Percentiles rank a stretch among this genome's conserved stretches.
Conservation (phyloP, 2,888 invertebrate genomes). For the Nysson spinosus region DNA sequence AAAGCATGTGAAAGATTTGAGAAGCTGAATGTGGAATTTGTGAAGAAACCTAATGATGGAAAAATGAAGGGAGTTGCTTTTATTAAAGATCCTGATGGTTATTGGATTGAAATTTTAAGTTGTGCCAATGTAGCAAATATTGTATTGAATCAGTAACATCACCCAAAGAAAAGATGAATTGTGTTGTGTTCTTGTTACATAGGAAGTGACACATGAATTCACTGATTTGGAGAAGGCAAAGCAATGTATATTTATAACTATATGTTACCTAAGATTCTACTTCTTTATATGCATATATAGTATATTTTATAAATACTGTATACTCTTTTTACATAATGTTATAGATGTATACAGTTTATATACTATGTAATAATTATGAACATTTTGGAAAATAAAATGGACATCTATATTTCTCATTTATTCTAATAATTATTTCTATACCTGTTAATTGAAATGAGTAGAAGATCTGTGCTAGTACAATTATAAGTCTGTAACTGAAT, state of each 20-base stretch:
- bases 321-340: constrained; percentile 55
- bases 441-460: too few species aligned
- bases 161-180: too few species aligned
- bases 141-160: too few species aligned
- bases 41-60: constrained; percentile 93
- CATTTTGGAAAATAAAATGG: constrained; percentile 58
- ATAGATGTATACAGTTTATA: constrained; percentile 51
- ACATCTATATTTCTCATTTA: constrained; percentile 66
- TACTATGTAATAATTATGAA: constrained; percentile 49
- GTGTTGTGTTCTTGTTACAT: too few species aligned
- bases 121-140: constrained; percentile 66
- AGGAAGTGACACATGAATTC: too few species aligned
- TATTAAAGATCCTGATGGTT: constrained; percentile 96
- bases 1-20: constrained; percentile 93
- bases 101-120: constrained; percentile 95
- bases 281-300: constrained; percentile 48
- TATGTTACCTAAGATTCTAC: constrained; percentile 38
- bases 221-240: constrained; percentile 6
- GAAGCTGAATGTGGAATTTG: constrained; percentile 89
- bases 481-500: too few species aligned
- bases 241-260: constrained; percentile 14
- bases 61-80: constrained; percentile 97
- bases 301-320: constrained; percentile 60
- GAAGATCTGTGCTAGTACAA: too few species aligned
- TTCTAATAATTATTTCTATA: constrained; percentile 2